Base-by-base conservation (phyloP, 2,888 invertebrate genomes). In the Latheticus oryzae region DNA sequence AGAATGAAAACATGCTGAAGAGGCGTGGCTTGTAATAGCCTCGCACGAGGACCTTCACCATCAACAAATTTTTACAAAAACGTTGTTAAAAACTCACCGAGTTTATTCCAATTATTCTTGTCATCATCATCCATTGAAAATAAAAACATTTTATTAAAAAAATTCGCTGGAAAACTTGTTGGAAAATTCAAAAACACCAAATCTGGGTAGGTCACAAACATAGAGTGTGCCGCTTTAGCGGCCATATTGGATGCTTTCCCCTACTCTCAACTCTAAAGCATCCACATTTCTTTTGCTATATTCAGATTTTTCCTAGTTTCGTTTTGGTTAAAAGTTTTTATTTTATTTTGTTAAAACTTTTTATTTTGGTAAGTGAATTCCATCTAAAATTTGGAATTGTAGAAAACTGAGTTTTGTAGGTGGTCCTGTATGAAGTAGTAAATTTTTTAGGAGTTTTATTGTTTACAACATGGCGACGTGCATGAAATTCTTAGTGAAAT, bases 21-120 rank as follows among this genome's bases (percentile, higher is more conserved):
- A 71, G 76, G 77, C 77, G 77, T 74, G 76, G 76, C 76, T 62
- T 60, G 24, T 26, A 9, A 48, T 69, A 66, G 66, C 66, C 68
- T 69, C 61, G 45, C 56, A 45, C 62, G 58, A 60, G 66, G 54
- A 16, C 42, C 40, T 28, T 33, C 32, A 38, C 45, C 12, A 9
- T 12, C 19, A 32, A 19, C 13, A 19, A 28, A 23, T 30, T 9
- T 15, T 7, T n/a, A 40, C 40, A 15, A 51, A 33, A 38, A 24
- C 5, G 23, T 13, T 13, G 5, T 8, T 12, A 30, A 50, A 52
- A 42, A 52, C 52, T 52, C 52, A 52, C 52, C 52, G 5, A 21
- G 35, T 47, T 17, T n/a, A 35, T 17, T 57, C 42, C 33, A 13
- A 37, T 48, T n/a, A n/a, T n/a, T n/a, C 23, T 23, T 28, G 13